Base-by-base conservation (phyloP, 2,888 invertebrate species). In the Mellilla xanthometata region DNA sequence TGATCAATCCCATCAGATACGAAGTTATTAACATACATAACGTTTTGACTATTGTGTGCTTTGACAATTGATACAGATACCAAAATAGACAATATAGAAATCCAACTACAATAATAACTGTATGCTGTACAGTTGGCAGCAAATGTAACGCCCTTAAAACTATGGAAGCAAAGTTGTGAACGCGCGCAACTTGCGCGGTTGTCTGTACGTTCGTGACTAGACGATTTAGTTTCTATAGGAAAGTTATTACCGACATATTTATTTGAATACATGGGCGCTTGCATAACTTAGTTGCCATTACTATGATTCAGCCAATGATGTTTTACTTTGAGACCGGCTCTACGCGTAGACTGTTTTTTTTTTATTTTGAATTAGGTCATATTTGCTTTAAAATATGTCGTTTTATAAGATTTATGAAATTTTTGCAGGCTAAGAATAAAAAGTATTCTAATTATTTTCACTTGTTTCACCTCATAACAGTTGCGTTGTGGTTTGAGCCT, bases 221-320 rank as follows among this genome's bases (percentile, higher is more conserved):
- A 70, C 82, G 85, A 86, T 87, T 87, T 82, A 68, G 79, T 77
- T 76, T 76, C 78, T 76, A 83, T 85, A 81, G 72, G 81, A 84
- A 86, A 85, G 85, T 84, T 87, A 85, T 86, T 83, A 77, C 76
- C 54, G 72, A 70, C 75, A 76, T 75, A 79, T 84, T 80, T 84
- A 81, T 86, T 83, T 78, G 77, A 78, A 75, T 83, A 85, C 83
- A 84, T 86, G 81, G 85, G 81, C 68, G 81, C 77, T 84, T 85
- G 82, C 80, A 72, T 76, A 84, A 84, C 64, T 54, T 58, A 56
- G 69, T 68, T 69, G 75, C 76, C 63, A 77, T 76, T 77, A 71
- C 22, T 35, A 19, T 2, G n/a, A 6, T n/a, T n/a, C n/a, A 19
- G 15, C 1, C 15, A 5, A 19, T 19, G 15, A 19, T 6, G 15